Base-by-base conservation (phyloP, 2,888 invertebrate species). In the Platycheirus albimanus region DNA sequence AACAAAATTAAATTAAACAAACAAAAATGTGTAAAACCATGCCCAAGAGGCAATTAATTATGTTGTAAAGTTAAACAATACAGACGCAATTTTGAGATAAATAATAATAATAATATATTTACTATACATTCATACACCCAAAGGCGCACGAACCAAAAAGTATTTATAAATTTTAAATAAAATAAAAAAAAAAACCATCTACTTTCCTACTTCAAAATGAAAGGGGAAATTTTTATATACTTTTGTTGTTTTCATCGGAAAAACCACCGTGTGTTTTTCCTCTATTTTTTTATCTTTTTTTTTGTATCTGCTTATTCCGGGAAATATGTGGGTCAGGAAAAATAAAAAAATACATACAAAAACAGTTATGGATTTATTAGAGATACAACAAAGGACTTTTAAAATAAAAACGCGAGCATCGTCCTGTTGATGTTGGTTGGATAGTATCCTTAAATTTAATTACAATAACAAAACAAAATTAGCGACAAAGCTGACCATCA, bases 21-120 rank as follows among this genome's bases (percentile, higher is more conserved):
- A n/a, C 8, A 6, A 11, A 11, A 24, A 54, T 43, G n/a, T n/a
- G n/a, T n/a, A n/a, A n/a, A n/a, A n/a, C n/a, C n/a, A n/a, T n/a
- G n/a, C n/a, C n/a, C 11, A 17, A 30, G 28, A 38, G n/a, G 17
- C 70, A 20, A 51, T 58, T 58, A 58, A 70, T 41, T 51, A 43
- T 49, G 38, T 24, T 70, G n/a, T 51, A 70, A 51, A 70, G 24
- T 24, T 4, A 24, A 24, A 24, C 24, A 24, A 24, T 24, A 24
- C 24, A 24, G 24, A n/a, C n/a, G n/a, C n/a, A n/a, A n/a, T n/a
- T n/a, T n/a, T n/a, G n/a, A n/a, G n/a, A n/a, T n/a, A n/a, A n/a
- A n/a, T n/a, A n/a, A n/a, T n/a, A n/a, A n/a, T n/a, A n/a, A n/a
- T n/a, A n/a, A n/a, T n/a, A n/a, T n/a, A n/a, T n/a, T n/a, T n/a